Conservation (phyloP, 2,888 invertebrate genomes). For the Gibbula magus region DNA sequence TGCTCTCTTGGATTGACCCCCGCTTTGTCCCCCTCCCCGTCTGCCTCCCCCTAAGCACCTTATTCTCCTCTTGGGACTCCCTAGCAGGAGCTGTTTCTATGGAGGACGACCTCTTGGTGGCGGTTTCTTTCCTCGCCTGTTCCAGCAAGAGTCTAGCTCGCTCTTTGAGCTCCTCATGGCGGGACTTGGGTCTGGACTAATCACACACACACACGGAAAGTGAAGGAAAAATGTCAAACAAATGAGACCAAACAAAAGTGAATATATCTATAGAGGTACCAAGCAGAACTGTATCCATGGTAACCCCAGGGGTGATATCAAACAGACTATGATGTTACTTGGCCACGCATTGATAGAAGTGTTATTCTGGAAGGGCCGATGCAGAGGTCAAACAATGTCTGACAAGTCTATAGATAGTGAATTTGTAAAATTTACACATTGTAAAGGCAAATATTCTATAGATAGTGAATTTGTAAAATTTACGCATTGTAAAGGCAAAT, state of each 20-base stretch:
- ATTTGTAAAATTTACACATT: too few relatives aligned
- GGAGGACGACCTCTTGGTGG: slow-evolving; percentile 35
- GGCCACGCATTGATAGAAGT: too few relatives aligned
- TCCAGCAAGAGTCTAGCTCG: slow-evolving; percentile 88
- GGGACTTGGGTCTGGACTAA: slow-evolving; percentile 77
- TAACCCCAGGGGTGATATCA: too few relatives aligned
- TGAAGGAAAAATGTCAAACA: background rate
- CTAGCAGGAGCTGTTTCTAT: slow-evolving; percentile 17
- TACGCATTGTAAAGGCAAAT: too few relatives aligned
- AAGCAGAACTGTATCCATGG: background rate
- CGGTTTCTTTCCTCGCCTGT: slow-evolving; percentile 84
- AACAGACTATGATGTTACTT: too few relatives aligned
- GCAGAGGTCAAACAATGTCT: too few relatives aligned
- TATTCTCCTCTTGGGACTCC: slow-evolving; percentile 12
- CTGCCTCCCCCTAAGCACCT: slow-evolving; percentile 17
- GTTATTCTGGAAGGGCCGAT: too few relatives aligned
- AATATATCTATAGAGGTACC: background rate
- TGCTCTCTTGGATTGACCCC: too few relatives aligned
- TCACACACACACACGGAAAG: background rate
- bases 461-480: too few relatives aligned
- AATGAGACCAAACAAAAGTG: background rate
- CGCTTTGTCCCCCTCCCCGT: slow-evolving; percentile 21
- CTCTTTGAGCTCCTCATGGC: slow-evolving; percentile 90
- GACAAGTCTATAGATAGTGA: too few relatives aligned
- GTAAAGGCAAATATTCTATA: too few relatives aligned